Percentiles rank a stretch among this genome's conserved stretches.
Conservation (phyloP, 1,140 invertebrate species). For the Drosophila nasuta region DNA sequence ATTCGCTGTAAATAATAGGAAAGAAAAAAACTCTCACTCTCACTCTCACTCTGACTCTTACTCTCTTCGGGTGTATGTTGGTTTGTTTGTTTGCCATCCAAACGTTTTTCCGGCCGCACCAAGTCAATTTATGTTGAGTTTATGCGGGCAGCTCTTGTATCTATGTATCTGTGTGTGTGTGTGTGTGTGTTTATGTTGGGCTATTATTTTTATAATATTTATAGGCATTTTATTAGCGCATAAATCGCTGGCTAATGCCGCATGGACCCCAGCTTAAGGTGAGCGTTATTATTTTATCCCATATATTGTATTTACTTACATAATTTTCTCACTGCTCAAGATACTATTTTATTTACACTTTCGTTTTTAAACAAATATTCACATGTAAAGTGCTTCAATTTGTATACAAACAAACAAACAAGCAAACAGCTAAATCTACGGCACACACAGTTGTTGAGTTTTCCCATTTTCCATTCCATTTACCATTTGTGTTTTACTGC, state of each 20-base stretch:
- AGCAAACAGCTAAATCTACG: no score
- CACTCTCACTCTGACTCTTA: slow-evolving; percentile 32
- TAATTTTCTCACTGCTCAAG: slow-evolving; percentile 42
- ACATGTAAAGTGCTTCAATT: slow-evolving; percentile 19
- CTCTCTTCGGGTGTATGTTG: slow-evolving; percentile 35
- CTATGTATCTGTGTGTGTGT: neutral
- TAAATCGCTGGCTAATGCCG: slow-evolving; percentile 34
- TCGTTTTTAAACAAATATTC: slow-evolving; percentile 19
- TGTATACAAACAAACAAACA: slow-evolving; percentile 7
- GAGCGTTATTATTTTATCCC: neutral
- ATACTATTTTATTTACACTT: slow-evolving; percentile 50
- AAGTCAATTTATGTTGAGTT: slow-evolving; percentile 63
- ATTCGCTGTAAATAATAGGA: slow-evolving; percentile 31
- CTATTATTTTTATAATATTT: slow-evolving; percentile 37
- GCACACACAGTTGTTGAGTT: slow-evolving; percentile 3
- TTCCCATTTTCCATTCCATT: slow-evolving; percentile 14
- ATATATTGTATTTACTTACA: slow-evolving; percentile 38
- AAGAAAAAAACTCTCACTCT: slow-evolving; percentile 47
- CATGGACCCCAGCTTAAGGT: slow-evolving; percentile 24
- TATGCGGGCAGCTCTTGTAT: slow-evolving; percentile 24
- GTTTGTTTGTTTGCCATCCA: slow-evolving; percentile 46
- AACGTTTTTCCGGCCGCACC: slow-evolving; percentile 49
- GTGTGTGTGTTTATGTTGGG: slow-evolving; percentile 6
- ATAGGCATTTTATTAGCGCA: slow-evolving; percentile 34
- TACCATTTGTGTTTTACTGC: neutral